Percentiles rank a stretch among this genome's conserved stretches.
These are phyloP conservation scores for Cybosia mesomella DNA, from an alignment of 2,888 invertebrate species.

Conservation along the genomic window DNA sequence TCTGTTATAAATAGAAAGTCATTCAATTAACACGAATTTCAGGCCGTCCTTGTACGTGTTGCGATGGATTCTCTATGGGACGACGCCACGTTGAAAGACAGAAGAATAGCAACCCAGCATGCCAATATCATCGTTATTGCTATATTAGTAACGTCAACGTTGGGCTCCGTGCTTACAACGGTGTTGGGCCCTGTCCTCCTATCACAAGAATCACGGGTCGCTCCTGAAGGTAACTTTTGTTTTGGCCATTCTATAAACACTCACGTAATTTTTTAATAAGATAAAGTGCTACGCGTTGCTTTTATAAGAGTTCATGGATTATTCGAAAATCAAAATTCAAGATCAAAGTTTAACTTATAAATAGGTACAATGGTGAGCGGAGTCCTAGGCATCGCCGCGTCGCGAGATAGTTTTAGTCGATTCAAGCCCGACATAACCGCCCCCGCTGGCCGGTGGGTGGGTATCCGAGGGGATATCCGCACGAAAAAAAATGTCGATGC, in stretches of 20 bases:
- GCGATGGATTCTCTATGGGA: constrained; percentile 78
- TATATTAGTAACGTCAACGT: constrained; percentile 75
- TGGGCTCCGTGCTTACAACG: constrained; percentile 77
- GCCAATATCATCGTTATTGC: constrained; percentile 83
- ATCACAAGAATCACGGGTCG: constrained; percentile 72
- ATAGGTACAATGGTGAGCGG: too few species aligned
- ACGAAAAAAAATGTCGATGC: too few species aligned
- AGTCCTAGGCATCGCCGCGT: too few species aligned
- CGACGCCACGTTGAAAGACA: constrained; percentile 69
- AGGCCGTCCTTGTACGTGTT: constrained; percentile 81
- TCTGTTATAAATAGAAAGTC: constrained; percentile 38
- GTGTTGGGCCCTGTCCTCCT: constrained; percentile 77
- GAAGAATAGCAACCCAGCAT: constrained; percentile 73
- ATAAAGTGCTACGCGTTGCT: constrained; percentile 17
- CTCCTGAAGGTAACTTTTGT: constrained; percentile 71
- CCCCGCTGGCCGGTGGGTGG: too few species aligned
- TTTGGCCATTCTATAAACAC: constrained; percentile 27
- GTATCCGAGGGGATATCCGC: too few species aligned
- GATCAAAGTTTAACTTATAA: neutral
- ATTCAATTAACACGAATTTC: constrained; percentile 48
- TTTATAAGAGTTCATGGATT: neutral
- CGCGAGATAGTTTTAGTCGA: too few species aligned
- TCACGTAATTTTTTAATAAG: constrained; percentile 26
- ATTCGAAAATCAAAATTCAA: neutral
- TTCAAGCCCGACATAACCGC: too few species aligned